Evolutionary conservation across 2,888 invertebrate genomes (phyloP), one percentile per base, ranked within the genome.

Genomic region (Melitaea athalia): DNA sequence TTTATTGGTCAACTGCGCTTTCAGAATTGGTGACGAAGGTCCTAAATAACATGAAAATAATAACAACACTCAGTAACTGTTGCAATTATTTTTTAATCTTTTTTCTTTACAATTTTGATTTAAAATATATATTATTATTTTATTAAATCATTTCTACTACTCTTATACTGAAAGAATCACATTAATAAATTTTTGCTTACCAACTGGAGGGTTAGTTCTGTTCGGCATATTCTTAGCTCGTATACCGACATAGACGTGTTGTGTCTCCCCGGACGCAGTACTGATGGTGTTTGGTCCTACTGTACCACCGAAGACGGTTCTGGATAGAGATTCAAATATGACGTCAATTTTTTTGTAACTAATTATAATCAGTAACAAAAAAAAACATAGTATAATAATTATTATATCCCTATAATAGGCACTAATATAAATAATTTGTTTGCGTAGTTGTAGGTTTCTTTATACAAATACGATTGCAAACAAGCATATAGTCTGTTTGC

Each of bases 281-380:
- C 95, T 95, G 73, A 95, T 89, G 0, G 94, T 94, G 83, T 96
- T 97, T 0, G 98, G 98, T 0, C 98, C 98, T 17, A 97, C 96
- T 8, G 94, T 95, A 11, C 95, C 95, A 15, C 97, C 98, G 83
- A 97, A 98, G 63, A 97, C 96, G 63, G 96, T 95, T 78, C 97
- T 96, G 42, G 38, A 49, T 31, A 0, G n/a, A n/a, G 24, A 24
- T 24, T 24, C 24, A 38, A 47, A 38, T 6, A 57, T 17, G 0
- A 11, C 15, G 38, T 33, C 12, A 33, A 15, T 5, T 2, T 12
- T 12, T 6, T 45, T 6, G 6, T 0, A 8, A 5, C 57, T 57
- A n/a, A n/a, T n/a, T n/a, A n/a, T n/a, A n/a, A n/a, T n/a, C n/a
- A n/a, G n/a, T n/a, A n/a, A n/a, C n/a, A n/a, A n/a, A n/a, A n/a